A percentile compares a stretch with the other conserved stretches of the same genome.
phyloP scores from a whole-genome alignment of 2,888 invertebrate species.

The Apoderus coryli region DNA sequence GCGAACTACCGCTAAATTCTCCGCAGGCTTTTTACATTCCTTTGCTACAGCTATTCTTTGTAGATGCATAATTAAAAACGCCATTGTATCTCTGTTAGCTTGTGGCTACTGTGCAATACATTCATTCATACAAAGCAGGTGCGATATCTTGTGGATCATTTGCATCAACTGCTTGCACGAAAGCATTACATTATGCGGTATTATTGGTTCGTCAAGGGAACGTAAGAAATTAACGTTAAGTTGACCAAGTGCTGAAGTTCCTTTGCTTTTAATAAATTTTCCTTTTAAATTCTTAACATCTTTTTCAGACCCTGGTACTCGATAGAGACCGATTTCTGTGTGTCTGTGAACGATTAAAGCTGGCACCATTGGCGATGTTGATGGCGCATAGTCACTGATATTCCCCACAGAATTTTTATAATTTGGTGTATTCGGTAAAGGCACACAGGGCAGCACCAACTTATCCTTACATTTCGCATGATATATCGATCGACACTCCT shows the following conservation, averaged over 20 bases:
- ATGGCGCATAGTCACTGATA: slow-evolving; percentile 77
- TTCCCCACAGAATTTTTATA: slow-evolving; percentile 48
- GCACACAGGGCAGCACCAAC: slow-evolving; percentile 78
- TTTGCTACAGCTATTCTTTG: slow-evolving; percentile 71
- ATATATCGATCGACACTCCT: slow-evolving; percentile 68
- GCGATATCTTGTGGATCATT: slow-evolving; percentile 43
- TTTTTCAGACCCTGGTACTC: slow-evolving; percentile 77
- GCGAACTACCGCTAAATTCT: slow-evolving; percentile 71
- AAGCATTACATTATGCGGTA: slow-evolving; percentile 66
- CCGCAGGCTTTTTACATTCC: slow-evolving; percentile 82
- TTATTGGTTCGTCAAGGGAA: slow-evolving; percentile 75
- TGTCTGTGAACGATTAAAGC: slow-evolving; percentile 87
- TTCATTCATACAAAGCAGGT: slow-evolving; percentile 56
- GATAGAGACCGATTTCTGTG: slow-evolving; percentile 89
- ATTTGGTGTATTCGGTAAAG: slow-evolving; percentile 51
- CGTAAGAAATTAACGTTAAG: slow-evolving; percentile 82
- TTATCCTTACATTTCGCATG: slow-evolving; percentile 74
- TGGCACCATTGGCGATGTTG: slow-evolving; percentile 83
- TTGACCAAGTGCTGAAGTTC: slow-evolving; percentile 60
- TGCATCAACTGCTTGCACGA: slow-evolving; percentile 51
- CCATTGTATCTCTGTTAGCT: slow-evolving; percentile 89
- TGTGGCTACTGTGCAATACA: slow-evolving; percentile 73
- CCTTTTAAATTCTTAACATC: slow-evolving; percentile 75
- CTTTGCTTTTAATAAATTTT: slow-evolving; percentile 66
- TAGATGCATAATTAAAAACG: slow-evolving; percentile 81